Evolutionary conservation across 2,797 vertebrate genomes (phyloP).

Genomic region (Acipenser oxyrinchus): DNA sequence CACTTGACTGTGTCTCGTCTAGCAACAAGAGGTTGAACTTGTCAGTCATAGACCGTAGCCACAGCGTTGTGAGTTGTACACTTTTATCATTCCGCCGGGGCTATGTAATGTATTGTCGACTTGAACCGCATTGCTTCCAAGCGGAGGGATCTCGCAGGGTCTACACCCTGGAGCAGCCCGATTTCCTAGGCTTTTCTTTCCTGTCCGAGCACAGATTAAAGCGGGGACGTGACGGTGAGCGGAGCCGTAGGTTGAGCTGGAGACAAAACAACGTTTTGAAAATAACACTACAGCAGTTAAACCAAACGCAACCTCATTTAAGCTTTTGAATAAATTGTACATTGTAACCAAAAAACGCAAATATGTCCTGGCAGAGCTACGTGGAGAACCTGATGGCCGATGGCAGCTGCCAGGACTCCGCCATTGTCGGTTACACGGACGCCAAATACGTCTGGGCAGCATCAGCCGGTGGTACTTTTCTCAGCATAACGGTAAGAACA

Average conservation of each 20-base stretch:
- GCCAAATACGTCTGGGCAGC: conserved; percentile 90
- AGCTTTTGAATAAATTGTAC: conserved; percentile 25
- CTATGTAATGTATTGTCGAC: conserved; percentile 15
- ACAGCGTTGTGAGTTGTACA: too few relatives aligned
- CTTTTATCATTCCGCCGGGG: conserved; percentile 50
- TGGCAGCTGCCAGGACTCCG: conserved; percentile 89
- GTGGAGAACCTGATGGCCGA: conserved; percentile 90
- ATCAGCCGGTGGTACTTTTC: conserved; percentile 64
- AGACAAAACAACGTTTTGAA: conserved; percentile 36
- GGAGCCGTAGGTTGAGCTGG: conserved; percentile 41
- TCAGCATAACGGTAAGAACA: conserved; percentile 73
- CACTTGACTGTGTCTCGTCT: not conserved
- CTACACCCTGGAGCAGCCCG: conserved; percentile 63
- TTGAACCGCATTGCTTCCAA: conserved; percentile 21
- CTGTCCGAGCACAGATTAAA: conserved; percentile 55
- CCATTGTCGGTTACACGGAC: conserved; percentile 85
- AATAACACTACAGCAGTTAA: conserved; percentile 28
- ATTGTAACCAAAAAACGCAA: conserved; percentile 47
- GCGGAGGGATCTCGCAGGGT: conserved; percentile 60
- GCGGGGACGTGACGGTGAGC: conserved; percentile 45
- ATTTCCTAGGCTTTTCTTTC: conserved; percentile 49
- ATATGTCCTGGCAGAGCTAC: conserved; percentile 89
- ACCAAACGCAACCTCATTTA: conserved; percentile 12
- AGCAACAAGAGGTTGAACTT: not conserved
- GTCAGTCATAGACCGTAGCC: too few relatives aligned